Percentiles rank a stretch among this genome's conserved stretches.
Conservation (phyloP, 2,113 vertebrate genomes). For the Alethe diademata region DNA sequence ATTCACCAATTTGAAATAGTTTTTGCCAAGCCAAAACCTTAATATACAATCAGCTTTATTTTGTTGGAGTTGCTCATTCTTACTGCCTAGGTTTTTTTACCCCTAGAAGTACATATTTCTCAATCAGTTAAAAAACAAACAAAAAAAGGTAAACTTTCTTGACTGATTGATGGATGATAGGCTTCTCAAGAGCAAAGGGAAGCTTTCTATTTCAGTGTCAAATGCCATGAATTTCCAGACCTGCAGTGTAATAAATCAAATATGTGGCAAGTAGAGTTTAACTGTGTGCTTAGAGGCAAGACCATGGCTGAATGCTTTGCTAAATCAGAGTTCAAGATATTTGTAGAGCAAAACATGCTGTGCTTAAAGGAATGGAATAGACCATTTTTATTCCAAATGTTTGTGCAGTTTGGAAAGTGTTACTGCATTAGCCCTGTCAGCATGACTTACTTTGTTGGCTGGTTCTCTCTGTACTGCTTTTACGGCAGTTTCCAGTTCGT, state of each 20-base stretch:
- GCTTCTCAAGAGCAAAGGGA: background rate
- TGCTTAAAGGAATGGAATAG: background rate
- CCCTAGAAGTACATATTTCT: background rate
- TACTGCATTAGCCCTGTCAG: slow-evolving; percentile 10
- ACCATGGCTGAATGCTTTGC: background rate
- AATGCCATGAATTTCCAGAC: background rate
- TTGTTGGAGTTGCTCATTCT: background rate
- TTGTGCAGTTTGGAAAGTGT: background rate
- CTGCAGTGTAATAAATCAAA: background rate
- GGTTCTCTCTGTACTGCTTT: background rate
- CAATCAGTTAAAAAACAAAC: background rate
- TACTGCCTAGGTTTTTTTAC: background rate
- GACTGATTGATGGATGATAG: background rate
- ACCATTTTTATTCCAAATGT: slow-evolving; percentile 20
- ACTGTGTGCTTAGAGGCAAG: background rate
- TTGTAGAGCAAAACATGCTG: background rate
- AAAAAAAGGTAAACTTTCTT: background rate
- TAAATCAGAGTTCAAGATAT: background rate
- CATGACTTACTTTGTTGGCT: background rate
- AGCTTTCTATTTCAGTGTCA: background rate
- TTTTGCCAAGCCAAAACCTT: background rate
- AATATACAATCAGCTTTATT: background rate
- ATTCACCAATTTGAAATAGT: background rate
- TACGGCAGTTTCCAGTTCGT: background rate
- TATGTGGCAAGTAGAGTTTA: background rate